Evolutionary conservation across 2,888 invertebrate species (phyloP), one percentile per base, ranked within the genome.

Genomic region (Pycnomerus fuliginosus): DNA sequence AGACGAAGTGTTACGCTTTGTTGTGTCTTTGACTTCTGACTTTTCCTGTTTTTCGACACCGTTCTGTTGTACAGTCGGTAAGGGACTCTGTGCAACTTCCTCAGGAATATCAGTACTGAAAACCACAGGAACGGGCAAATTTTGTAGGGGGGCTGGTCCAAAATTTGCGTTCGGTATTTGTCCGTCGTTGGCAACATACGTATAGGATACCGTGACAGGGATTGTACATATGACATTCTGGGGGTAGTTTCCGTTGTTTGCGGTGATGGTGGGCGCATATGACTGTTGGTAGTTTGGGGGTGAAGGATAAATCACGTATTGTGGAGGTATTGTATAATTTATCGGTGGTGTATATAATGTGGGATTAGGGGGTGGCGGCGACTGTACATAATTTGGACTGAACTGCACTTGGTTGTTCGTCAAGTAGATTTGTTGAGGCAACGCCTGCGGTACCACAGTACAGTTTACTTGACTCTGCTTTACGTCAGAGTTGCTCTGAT

Each of bases 271-370:
- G 20, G 16, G 3, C 14, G 32, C 20, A 29, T 20, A 37, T n/a
- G 35, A 8, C 3, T 23, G 39, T 1, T 32, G 44, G 17, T 45
- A 45, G 31, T 24, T 44, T n/a, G 43, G 12, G 3, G 43, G 31
- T 16, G 32, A 15, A 5, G 41, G 22, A 25, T 39, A 39, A 7
- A 40, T 24, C 2, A 39, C 34, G 30, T 39, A 40, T 22, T 36
- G 31, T 3, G 34, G 33, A 1, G 20, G 12, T 3, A 44, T 38
- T 20, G 37, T 11, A 17, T 37, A 38, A 11, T 23, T 33, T 10
- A 38, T 28, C 7, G 37, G 11, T 31, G 31, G 13, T 16, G 27
- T 22, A 24, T 44, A 44, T 11, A 44, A 10, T 33, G 38, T 7
- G n/a, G 31, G n/a, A n/a, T 32, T 20, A 5, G 34, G 24, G 5